phyloP scores from a whole-genome alignment of 92 coral and sea anemone species.

The Desmophyllum pertusum region DNA sequence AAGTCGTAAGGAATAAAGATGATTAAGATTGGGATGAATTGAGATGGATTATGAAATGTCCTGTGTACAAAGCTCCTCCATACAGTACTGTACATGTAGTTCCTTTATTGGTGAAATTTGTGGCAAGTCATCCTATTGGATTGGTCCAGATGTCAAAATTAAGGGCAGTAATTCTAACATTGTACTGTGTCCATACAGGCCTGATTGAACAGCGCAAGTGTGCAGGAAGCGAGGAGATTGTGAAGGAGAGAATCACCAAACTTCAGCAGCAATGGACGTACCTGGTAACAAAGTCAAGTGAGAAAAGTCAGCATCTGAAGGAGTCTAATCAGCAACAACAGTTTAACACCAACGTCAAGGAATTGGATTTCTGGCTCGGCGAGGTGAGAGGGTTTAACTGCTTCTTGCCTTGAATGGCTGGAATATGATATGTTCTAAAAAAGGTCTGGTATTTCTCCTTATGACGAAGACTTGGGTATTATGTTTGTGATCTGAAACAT shows the following conservation, averaged over 20 bases:
- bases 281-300: conserved; percentile 76
- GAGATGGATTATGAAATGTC: too few species aligned
- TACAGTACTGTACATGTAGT: too few species aligned
- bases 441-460: neutral
- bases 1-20: neutral
- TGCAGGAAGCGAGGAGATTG: conserved; percentile 91
- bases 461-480: neutral
- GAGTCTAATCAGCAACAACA: conserved; percentile 95
- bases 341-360: conserved; percentile 94
- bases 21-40: too few species aligned
- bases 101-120: neutral
- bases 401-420: neutral
- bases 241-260: conserved; percentile 93
- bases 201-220: conserved; percentile 93
- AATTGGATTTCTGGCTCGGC: conserved; percentile 95
- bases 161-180: neutral
- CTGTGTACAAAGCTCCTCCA: too few species aligned
- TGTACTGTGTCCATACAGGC: conserved; percentile 45
- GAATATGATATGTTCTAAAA: neutral
- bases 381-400: conserved; percentile 62
- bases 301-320: conserved; percentile 87
- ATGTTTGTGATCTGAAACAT: neutral
- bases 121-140: neutral
- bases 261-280: conserved; percentile 86
- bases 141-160: neutral